Evolutionary conservation across 2,888 invertebrate species (phyloP).

Genomic region (Erebia epiphron): DNA sequence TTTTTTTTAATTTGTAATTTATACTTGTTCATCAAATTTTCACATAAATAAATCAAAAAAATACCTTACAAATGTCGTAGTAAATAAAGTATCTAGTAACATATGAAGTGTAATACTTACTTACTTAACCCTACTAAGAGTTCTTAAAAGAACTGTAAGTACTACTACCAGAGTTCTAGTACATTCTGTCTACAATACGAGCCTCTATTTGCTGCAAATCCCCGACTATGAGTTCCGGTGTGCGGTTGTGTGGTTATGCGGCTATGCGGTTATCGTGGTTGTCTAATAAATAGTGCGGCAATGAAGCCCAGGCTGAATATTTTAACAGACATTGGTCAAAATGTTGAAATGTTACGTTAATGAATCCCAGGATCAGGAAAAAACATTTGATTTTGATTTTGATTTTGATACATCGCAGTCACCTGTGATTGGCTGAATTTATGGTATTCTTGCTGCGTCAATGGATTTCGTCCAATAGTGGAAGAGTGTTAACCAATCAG

Average conservation of each 20-base stretch:
- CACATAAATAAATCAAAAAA: too few relatives aligned
- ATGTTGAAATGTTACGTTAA: not conserved
- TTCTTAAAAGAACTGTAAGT: not conserved
- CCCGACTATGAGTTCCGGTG: not conserved
- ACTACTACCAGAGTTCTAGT: not conserved
- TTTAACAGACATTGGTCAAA: slow-evolving; percentile 27
- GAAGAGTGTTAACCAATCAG: too few relatives aligned
- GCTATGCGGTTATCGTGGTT: slow-evolving; percentile 39
- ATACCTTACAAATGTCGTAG: too few relatives aligned
- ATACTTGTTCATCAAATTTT: too few relatives aligned
- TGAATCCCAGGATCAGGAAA: too few relatives aligned
- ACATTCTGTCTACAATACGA: not conserved
- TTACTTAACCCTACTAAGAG: not conserved
- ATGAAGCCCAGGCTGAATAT: slow-evolving; percentile 32
- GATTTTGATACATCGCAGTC: too few relatives aligned
- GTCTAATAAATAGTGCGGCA: slow-evolving; percentile 51
- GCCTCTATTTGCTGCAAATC: slow-evolving; percentile 1
- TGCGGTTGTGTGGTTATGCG: not conserved
- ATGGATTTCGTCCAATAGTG: too few relatives aligned
- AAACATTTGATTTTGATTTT: too few relatives aligned
- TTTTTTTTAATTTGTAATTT: too few relatives aligned
- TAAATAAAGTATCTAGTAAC: not conserved
- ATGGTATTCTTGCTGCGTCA: too few relatives aligned
- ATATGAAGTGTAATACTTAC: not conserved
- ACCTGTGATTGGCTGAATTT: too few relatives aligned